Evolutionary conservation across 2,888 invertebrate genomes (phyloP).

Genomic region (Polydrusus pterygomalis): DNA sequence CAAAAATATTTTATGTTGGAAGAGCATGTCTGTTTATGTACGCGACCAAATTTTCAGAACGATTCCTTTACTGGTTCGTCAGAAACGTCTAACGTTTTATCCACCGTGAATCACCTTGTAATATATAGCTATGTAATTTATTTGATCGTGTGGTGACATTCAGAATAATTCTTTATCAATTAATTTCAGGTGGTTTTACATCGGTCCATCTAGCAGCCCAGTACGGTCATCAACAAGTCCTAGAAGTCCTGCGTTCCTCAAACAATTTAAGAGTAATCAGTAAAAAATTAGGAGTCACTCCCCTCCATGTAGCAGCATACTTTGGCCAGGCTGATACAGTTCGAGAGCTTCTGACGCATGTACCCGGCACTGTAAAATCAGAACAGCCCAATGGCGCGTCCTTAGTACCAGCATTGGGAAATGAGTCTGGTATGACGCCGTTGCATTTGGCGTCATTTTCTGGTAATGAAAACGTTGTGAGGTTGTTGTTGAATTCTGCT

Average conservation of each 20-base stretch:
- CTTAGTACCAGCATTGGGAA: conserved; percentile 89
- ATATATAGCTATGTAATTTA: too few species aligned
- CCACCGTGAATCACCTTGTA: too few species aligned
- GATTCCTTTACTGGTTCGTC: too few species aligned
- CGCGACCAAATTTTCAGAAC: too few species aligned
- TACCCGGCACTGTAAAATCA: conserved; percentile 96
- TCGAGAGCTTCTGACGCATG: conserved; percentile 91
- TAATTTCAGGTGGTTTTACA: conserved; percentile 84
- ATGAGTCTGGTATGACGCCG: conserved; percentile 98
- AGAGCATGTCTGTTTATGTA: too few species aligned
- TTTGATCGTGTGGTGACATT: too few species aligned
- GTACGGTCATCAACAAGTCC: conserved; percentile 90
- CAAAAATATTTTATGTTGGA: too few species aligned
- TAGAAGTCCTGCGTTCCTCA: conserved; percentile 92
- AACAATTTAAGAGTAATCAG: conserved; percentile 93
- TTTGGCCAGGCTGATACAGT: conserved; percentile 98
- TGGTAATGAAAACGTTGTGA: conserved; percentile 98
- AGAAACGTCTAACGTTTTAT: too few species aligned
- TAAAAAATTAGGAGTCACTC: conserved; percentile 96
- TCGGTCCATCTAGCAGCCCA: conserved; percentile 97
- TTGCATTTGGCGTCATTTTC: conserved; percentile 97
- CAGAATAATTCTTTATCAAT: too few species aligned
- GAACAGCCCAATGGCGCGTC: conserved; percentile 92
- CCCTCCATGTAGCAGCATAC: conserved; percentile 97
- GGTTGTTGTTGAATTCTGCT: conserved; percentile 95